Evolutionary conservation across 2,113 vertebrate species (phyloP), one percentile per base, ranked within the genome.

Genomic region (Halcyon senegalensis): DNA sequence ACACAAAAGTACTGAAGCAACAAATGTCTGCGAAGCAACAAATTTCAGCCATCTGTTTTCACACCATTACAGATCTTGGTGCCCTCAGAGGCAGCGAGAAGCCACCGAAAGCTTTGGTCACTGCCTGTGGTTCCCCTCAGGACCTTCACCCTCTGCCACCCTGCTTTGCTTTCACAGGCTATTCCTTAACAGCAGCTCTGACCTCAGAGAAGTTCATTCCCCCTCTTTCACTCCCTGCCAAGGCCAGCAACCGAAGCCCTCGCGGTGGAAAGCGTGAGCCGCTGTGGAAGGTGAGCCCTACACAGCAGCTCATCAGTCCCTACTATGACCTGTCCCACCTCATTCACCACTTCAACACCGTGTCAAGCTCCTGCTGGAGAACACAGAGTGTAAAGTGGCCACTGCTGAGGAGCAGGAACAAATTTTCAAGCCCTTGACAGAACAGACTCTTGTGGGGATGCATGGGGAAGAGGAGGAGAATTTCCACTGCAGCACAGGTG

Each of bases 211-310:
- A 75, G 72, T 48, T 95, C 63, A 73, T 56, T 50, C 84, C 44
- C 93, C 11, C 31, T 21, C 41, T 46, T 73, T 85, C 1, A 0
- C 16, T 73, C 63, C 55, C 59, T 76, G 88, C 88, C 92, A 93
- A 46, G 50, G 66, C 55, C 35, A 5, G 55, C 64, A 25, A 31
- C 28, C 3, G 2, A 66, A 48, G 74, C 64, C 4, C 41, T 12
- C 1, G 0, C n/a, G n/a, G 9, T 23, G 30, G 87, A 44, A 67
- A 68, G 31, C 5, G 1, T 0, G 1, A 89, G 56, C 30, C 0
- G 1, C 77, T 43, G 39, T 2, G 11, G 77, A 73, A 90, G 83
- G 94, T 92, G 82, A 94, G 93, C 41, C 16, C 59, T 50, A 13
- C 39, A 51, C 4, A 4, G 55, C 64, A 87, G 27, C 66, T 58